Conservation (phyloP, 2,888 invertebrate species). For the Drosophila vallismaia region DNA sequence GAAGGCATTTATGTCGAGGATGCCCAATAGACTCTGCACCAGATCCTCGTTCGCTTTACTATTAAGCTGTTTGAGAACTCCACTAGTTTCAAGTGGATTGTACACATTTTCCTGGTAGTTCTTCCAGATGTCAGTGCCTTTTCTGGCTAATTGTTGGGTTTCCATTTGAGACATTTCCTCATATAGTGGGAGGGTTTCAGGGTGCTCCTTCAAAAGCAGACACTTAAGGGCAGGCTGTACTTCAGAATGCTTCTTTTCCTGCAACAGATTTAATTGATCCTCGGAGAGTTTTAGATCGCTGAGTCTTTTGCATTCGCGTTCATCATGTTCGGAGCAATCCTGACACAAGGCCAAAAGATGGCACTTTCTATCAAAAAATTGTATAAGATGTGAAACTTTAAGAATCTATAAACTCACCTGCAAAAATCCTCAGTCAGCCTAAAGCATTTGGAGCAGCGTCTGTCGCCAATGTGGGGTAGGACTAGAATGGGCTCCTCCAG, state of each 20-base stretch:
- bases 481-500: conserved; percentile 86
- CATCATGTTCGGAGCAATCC: conserved; percentile 84
- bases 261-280: conserved; percentile 78
- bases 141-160: conserved; percentile 86
- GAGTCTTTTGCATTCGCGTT: conserved; percentile 85
- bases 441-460: conserved; percentile 85
- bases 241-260: conserved; percentile 53
- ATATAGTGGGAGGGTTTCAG: conserved; percentile 83
- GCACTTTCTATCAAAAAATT: conserved; percentile 83
- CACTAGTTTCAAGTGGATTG: conserved; percentile 69
- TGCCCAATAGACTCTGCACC: conserved; percentile 89
- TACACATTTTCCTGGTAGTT: conserved; percentile 85
- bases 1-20: conserved; percentile 91
- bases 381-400: background rate
- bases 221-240: conserved; percentile 83
- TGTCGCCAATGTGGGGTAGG: conserved; percentile 83
- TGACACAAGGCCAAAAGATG: conserved; percentile 85
- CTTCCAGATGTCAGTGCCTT: conserved; percentile 85
- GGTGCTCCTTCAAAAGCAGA: conserved; percentile 84
- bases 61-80: conserved; percentile 60
- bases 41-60: conserved; percentile 83
- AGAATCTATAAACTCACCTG: conserved; percentile 57
- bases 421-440: conserved; percentile 71
- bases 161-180: conserved; percentile 86
- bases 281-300: conserved; percentile 80